Evolutionary conservation across 2,113 vertebrate species (phyloP).

Genomic region (Pimephales promelas): DNA sequence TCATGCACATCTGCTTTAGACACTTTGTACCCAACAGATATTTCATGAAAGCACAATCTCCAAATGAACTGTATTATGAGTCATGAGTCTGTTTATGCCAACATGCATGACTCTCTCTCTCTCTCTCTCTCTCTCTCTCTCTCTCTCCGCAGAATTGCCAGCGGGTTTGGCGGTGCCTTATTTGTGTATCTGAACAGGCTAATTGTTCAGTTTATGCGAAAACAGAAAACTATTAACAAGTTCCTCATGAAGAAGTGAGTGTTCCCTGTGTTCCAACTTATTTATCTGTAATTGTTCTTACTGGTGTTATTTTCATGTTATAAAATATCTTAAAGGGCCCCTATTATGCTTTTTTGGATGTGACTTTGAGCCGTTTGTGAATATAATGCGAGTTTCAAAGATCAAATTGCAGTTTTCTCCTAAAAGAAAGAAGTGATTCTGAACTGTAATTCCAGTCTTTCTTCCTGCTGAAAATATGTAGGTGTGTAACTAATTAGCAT

Average conservation of each 20-base stretch:
- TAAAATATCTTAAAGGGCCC: too few relatives aligned
- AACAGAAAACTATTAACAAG: conserved; percentile 96
- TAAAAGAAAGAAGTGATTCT: too few relatives aligned
- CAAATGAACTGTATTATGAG: conserved; percentile 44
- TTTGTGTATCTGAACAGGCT: conserved; percentile 96
- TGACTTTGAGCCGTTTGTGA: too few relatives aligned
- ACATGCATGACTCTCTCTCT: too few relatives aligned
- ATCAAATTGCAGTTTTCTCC: too few relatives aligned
- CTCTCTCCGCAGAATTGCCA: conserved; percentile 83
- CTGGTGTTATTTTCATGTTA: not conserved
- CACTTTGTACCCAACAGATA: conserved; percentile 20
- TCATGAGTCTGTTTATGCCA: conserved; percentile 59
- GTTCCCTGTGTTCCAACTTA: not conserved
- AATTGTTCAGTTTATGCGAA: conserved; percentile 96
- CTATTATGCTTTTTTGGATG: too few relatives aligned
- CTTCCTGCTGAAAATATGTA: too few relatives aligned
- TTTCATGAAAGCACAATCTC: conserved; percentile 28
- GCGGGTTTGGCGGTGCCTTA: conserved; percentile 90
- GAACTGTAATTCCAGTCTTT: too few relatives aligned
- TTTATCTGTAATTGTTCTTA: not conserved
- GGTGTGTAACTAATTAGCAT: too few relatives aligned
- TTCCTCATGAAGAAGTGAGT: conserved; percentile 99
- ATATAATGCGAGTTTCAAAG: too few relatives aligned
- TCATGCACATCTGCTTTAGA: not conserved
- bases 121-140: too few relatives aligned